Evolutionary conservation across 2,888 invertebrate genomes (phyloP), one percentile per base, ranked within the genome.

Genomic region (Chaetoderma sp.): DNA sequence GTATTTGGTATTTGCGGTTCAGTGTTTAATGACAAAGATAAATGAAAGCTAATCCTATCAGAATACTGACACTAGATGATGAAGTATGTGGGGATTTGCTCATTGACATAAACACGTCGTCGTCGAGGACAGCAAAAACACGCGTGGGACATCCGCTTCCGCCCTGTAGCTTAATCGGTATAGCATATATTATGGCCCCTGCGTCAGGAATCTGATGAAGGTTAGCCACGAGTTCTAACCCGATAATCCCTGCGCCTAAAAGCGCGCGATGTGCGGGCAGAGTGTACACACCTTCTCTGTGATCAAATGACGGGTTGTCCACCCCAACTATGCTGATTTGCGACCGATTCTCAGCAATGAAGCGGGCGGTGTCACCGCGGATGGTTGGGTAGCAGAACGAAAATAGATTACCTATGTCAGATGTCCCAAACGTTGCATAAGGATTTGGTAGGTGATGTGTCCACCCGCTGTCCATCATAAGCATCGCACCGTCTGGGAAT

Each of bases 261-360:
- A 91, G 87, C 23, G 89, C 87, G 1, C 88, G 87, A 76, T 90
- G 91, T 1, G 86, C 88, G 0, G 87, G 87, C 13, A 88, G 87
- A n/a, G n/a, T n/a, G n/a, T n/a, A n/a, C n/a, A n/a, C n/a, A n/a
- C n/a, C n/a, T 25, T 85, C 79, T 78, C 75, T 67, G 0, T 89
- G 87, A 83, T 92, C 92, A 1, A 90, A 83, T 8, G 91, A 91
- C 0, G 91, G 89, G 0, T 90, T 89, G 80, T 92, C 92, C 1
- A 92, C 89, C 0, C 92, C 92, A 1, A 90, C 88, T 65, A 92
- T 89, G 71, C 89, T 89, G 10, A 89, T 56, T n/a, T n/a, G n/a
- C 8, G 78, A 87, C 32, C 76, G 52, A 49, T 89, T 83, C 0
- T 87, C 83, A 0, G 88, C 88, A 67, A 92, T 88, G 90, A 91